Conservation (phyloP, 2,113 vertebrate species). For the Abramis brama region DNA sequence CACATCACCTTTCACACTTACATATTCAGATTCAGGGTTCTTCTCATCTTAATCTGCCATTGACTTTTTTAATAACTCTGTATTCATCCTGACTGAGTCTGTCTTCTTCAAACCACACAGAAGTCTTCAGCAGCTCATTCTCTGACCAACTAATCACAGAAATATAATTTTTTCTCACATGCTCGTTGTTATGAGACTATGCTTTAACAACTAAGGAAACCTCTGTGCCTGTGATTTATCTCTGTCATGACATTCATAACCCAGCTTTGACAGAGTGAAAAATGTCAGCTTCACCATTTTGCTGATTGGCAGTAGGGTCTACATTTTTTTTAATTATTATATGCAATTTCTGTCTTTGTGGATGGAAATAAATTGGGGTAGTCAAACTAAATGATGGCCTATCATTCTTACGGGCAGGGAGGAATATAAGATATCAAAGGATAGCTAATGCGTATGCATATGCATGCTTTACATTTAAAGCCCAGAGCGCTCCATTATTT, state of each 20-base stretch:
- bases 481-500: neutral
- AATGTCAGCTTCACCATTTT: constrained; percentile 22
- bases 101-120: neutral
- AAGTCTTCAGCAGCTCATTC: neutral
- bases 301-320: neutral
- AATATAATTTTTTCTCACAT: neutral
- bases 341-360: constrained; percentile 2
- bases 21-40: too few species aligned
- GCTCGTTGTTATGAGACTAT: neutral
- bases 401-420: neutral
- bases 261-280: neutral
- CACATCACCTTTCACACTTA: neutral
- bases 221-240: neutral
- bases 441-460: constrained; percentile 5
- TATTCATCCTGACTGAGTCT: constrained; percentile 12
- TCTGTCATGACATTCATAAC: constrained; percentile 10
- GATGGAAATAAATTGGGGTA: neutral
- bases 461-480: constrained; percentile 29
- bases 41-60: neutral
- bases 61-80: constrained; percentile 4
- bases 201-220: neutral
- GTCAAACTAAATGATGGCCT: neutral
- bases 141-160: neutral
- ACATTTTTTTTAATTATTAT: neutral
- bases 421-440: neutral